Percentiles rank a stretch among this genome's conserved stretches.
phyloP scores from a whole-genome alignment of 2,888 invertebrate genomes.

The Cetonia aurata region DNA sequence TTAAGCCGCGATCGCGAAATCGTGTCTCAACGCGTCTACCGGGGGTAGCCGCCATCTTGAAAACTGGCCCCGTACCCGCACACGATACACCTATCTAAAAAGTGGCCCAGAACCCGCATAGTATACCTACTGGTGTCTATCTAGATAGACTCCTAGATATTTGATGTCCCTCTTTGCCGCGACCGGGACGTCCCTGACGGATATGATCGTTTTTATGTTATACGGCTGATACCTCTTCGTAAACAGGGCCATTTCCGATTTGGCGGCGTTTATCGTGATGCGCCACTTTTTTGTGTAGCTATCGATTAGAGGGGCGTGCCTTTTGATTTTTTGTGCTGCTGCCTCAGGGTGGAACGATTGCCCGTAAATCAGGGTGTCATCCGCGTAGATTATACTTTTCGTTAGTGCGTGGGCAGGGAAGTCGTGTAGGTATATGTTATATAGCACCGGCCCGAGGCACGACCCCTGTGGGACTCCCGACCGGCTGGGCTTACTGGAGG shows the following conservation, averaged over 20 bases:
- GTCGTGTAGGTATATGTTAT: not conserved
- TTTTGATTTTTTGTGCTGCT: not conserved
- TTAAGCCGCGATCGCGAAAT: too few relatives aligned
- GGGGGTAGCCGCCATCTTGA: too few relatives aligned
- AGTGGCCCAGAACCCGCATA: too few relatives aligned
- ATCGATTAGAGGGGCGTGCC: not conserved
- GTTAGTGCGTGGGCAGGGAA: not conserved
- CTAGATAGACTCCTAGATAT: not conserved
- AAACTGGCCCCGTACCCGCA: too few relatives aligned
- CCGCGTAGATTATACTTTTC: not conserved
- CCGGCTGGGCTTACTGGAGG: not conserved
- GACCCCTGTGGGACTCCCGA: slow-evolving; percentile 9
- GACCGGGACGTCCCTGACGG: not conserved
- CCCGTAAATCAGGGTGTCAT: not conserved
- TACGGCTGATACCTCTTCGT: too few relatives aligned
- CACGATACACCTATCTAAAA: too few relatives aligned
- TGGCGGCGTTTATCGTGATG: too few relatives aligned
- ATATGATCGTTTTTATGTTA: not conserved
- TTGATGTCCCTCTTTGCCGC: not conserved
- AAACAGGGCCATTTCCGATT: too few relatives aligned
- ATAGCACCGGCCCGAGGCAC: not conserved
- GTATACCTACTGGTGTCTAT: too few relatives aligned
- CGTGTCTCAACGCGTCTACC: too few relatives aligned
- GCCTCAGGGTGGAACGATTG: not conserved
- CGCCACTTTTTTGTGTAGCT: too few relatives aligned